Evolutionary conservation across 92 coral and sea anemone species (phyloP).

Genomic region (Virgularia gustaviana): DNA sequence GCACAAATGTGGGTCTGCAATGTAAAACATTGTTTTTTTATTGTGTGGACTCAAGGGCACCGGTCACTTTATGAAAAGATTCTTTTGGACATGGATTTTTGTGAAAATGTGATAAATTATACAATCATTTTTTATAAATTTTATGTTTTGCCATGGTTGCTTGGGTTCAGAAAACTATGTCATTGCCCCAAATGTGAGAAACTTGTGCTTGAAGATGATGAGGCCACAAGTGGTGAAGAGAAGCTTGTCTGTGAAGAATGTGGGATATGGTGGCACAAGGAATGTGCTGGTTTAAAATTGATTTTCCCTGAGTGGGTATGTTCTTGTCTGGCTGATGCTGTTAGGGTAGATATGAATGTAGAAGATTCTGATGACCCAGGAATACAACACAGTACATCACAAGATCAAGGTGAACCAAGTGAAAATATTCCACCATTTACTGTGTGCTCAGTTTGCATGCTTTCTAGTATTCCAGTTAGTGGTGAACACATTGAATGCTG

Average conservation of each 20-base stretch:
- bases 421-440: neutral
- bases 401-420: neutral
- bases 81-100: slow-evolving; percentile 4
- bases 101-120: neutral
- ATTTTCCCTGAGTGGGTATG: slow-evolving; percentile 28
- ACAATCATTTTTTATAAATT: slow-evolving; percentile 28
- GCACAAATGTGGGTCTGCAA: slow-evolving; percentile 26
- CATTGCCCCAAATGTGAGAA: slow-evolving; percentile 28
- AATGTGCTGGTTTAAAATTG: slow-evolving; percentile 21
- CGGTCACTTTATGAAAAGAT: slow-evolving; percentile 12
- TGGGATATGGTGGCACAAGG: neutral
- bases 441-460: slow-evolving; percentile 3
- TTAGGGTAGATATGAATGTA: too few species aligned
- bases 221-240: neutral
- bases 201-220: slow-evolving; percentile 11
- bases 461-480: slow-evolving; percentile 12
- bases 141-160: slow-evolving; percentile 31
- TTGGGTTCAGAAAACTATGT: slow-evolving; percentile 8
- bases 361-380: neutral
- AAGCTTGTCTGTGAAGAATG: neutral
- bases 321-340: slow-evolving; percentile 15
- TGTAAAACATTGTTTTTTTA: slow-evolving; percentile 6
- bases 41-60: slow-evolving; percentile 34
- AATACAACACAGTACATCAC: too few species aligned
- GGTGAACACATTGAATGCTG: slow-evolving; percentile 3